These are phyloP conservation scores for Laothoe populi DNA, from an alignment of 2,888 invertebrate species.

Conservation along the genomic window DNA sequence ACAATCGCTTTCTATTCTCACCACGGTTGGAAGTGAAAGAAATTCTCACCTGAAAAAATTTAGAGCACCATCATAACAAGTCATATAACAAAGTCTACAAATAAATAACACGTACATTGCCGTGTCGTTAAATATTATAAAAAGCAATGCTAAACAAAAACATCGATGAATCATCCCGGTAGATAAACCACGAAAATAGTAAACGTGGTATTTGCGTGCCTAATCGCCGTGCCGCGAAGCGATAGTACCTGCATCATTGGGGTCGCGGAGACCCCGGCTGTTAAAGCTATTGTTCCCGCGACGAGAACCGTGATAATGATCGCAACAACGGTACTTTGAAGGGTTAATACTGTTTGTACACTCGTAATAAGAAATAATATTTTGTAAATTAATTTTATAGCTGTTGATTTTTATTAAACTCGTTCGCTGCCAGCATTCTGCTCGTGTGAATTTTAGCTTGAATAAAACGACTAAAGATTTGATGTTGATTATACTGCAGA, in stretches of 20 bases:
- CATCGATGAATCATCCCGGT: conserved; percentile 2
- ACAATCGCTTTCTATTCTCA: background rate
- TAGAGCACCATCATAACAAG: background rate
- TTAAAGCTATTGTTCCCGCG: conserved; percentile 69
- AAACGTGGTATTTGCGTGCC: conserved; percentile 55
- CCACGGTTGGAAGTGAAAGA: background rate
- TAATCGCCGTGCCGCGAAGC: conserved; percentile 61
- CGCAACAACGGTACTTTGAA: conserved; percentile 40
- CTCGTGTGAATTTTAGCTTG: background rate
- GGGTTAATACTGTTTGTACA: conserved; percentile 36
- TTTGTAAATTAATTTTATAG: conserved; percentile 13
- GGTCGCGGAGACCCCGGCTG: conserved; percentile 56
- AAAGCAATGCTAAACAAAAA: background rate
- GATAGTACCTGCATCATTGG: conserved; percentile 59
- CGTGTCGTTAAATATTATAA: background rate
- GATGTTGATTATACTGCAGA: background rate
- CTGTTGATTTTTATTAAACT: conserved; percentile 1
- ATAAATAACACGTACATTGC: conserved; percentile 12
- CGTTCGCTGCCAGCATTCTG: background rate
- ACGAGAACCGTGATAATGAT: conserved; percentile 65
- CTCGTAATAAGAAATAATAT: conserved; percentile 10
- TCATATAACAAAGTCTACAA: background rate
- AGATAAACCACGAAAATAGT: conserved; percentile 29
- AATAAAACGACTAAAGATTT: background rate
- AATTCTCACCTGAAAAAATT: conserved; percentile 3